Evolutionary conservation across 2,797 vertebrate species (phyloP), one percentile per base, ranked within the genome.

Genomic region (Amphiprion clarkii): DNA sequence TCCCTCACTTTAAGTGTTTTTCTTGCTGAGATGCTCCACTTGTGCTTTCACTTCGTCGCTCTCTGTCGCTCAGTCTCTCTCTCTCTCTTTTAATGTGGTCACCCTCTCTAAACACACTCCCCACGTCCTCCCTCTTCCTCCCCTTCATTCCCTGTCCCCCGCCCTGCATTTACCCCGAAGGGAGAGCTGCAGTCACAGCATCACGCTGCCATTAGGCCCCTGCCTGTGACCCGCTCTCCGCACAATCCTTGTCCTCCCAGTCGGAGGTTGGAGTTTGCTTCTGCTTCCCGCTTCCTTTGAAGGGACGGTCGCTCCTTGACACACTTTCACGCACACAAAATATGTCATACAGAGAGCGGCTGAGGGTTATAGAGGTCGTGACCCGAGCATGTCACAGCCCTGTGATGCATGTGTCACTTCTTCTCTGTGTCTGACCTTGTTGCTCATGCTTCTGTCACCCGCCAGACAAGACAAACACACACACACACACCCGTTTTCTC

Each of bases 101-200:
- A 54, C 64, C 67, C 54, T 76, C 68, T 52, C 52, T 17, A 36
- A 36, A 58, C n/a, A 52, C 52, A 31, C 56, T 55, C 59, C 5
- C 57, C 31, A 46, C 70, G 65, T 46, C 67, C 67, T 71, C 51
- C 23, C 8, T 40, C 57, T 83, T 87, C 90, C 87, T 92, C 89
- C 56, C 39, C 74, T 21, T 71, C 21, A 57, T 12, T 53, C 77
- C 39, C 48, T 40, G 21, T 67, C 44, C 42, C 31, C 5, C 27
- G 9, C 31, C 10, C 94, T 93, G 94, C 92, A 86, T 95, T 95
- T 96, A 96, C 95, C 94, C 95, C 93, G 96, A 52, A 95, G 94
- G 93, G 94, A 96, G 96, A 95, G 95, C 92, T 93, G 93, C 93
- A 95, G 95, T 97, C 96, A 96, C 96, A 96, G 95, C 94, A 95